These are phyloP conservation scores for Pontoporia blainvillei DNA, from an alignment of 2,113 vertebrate species.

Conservation along the genomic window DNA sequence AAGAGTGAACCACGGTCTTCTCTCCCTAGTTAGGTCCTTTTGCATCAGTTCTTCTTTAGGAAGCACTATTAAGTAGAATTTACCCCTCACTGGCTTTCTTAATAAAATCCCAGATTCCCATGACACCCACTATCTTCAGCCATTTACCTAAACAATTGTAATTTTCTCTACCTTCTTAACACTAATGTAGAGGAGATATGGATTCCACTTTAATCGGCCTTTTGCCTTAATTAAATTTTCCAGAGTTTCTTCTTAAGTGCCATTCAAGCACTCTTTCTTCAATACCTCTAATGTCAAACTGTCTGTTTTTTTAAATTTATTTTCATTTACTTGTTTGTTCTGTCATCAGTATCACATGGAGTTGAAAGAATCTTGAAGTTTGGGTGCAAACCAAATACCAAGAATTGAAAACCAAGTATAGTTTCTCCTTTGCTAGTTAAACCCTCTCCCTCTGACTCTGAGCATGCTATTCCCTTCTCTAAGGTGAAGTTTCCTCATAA, in stretches of 20 bases:
- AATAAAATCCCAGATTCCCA: background rate
- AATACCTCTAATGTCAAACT: background rate
- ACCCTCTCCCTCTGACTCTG: accelerated
- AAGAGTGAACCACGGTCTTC: background rate
- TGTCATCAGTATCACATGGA: no score
- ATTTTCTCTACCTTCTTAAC: background rate
- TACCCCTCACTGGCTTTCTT: background rate
- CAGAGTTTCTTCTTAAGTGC: background rate
- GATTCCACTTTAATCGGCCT: background rate
- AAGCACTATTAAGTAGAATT: background rate
- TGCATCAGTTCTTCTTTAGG: background rate
- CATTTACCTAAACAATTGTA: background rate
- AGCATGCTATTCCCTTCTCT: background rate
- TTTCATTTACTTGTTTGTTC: background rate
- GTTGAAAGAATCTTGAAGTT: background rate
- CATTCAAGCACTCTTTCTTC: background rate
- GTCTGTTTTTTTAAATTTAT: background rate
- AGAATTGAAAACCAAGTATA: background rate
- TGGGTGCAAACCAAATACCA: background rate
- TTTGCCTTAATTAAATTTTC: background rate
- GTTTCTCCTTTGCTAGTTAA: background rate
- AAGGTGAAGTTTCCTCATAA: background rate
- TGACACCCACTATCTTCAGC: background rate
- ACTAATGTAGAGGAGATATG: background rate
- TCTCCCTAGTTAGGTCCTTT: background rate